Conservation (phyloP, 2,888 invertebrate genomes). For the Taenaris catops region DNA sequence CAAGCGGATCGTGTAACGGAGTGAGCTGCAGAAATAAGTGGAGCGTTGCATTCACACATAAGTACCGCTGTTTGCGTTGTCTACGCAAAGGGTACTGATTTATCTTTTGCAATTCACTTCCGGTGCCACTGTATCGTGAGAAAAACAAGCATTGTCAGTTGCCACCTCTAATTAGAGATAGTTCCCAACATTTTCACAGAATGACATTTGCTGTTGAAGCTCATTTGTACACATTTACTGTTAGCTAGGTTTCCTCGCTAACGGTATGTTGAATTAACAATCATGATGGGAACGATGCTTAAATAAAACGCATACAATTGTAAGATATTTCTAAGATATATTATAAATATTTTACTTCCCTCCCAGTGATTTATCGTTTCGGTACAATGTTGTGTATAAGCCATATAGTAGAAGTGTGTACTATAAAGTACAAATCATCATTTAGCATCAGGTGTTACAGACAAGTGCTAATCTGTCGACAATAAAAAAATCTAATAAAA, state of each 20-base stretch:
- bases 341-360: too few relatives aligned
- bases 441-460: too few relatives aligned
- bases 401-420: too few relatives aligned
- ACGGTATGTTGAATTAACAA: too few relatives aligned
- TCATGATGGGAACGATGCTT: too few relatives aligned
- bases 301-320: not conserved
- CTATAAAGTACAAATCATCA: too few relatives aligned
- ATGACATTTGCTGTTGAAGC: conserved; percentile 5
- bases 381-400: too few relatives aligned
- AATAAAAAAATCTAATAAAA: too few relatives aligned
- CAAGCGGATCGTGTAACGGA: conserved; percentile 39
- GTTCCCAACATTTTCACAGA: conserved; percentile 14
- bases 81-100: conserved; percentile 46
- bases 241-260: too few relatives aligned
- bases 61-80: conserved; percentile 45
- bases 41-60: conserved; percentile 71
- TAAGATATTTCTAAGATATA: not conserved
- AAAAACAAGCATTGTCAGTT: conserved; percentile 23
- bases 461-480: too few relatives aligned
- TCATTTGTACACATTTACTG: conserved; percentile 2
- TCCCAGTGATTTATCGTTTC: too few relatives aligned
- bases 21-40: conserved; percentile 44
- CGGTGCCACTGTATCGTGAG: conserved; percentile 42
- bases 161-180: conserved; percentile 19
- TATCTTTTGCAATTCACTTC: conserved; percentile 53